phyloP scores from a whole-genome alignment of 1,140 invertebrate genomes.

The Anoplolepis gracilipes region DNA sequence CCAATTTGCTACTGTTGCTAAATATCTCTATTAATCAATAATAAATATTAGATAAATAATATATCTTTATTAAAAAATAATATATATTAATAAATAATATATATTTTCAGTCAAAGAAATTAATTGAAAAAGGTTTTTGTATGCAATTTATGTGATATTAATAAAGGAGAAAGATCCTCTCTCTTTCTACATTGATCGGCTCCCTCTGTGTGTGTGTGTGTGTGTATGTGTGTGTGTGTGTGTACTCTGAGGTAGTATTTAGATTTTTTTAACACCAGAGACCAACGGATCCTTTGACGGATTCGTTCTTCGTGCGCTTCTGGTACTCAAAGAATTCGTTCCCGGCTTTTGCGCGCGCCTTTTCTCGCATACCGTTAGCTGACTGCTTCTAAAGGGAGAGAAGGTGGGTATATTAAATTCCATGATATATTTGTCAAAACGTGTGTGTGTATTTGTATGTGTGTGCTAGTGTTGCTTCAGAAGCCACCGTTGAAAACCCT shows the following conservation, averaged over 20 bases:
- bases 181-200: too few relatives aligned
- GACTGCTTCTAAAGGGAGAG: constrained; percentile 39
- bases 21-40: too few relatives aligned
- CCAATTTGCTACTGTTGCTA: too few relatives aligned
- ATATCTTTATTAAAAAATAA: too few relatives aligned
- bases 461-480: constrained; percentile 51
- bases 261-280: neutral
- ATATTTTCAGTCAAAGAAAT: too few relatives aligned
- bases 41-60: too few relatives aligned
- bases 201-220: too few relatives aligned
- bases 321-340: constrained; percentile 50
- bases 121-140: too few relatives aligned
- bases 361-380: constrained; percentile 53
- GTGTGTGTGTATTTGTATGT: constrained; percentile 49
- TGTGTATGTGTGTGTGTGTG: too few relatives aligned
- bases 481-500: constrained; percentile 70
- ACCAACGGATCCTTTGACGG: neutral
- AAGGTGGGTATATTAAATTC: constrained; percentile 80
- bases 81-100: too few relatives aligned
- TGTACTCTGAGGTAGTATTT: neutral
- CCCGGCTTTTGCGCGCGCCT: constrained; percentile 59
- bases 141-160: too few relatives aligned
- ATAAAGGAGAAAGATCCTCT: too few relatives aligned
- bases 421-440: constrained; percentile 82
- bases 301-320: neutral